These are phyloP conservation scores for Aphrocallistes beatrix DNA, from an alignment of 37 sponge, comb jelly and placozoan genomes.

Conservation along the genomic window DNA sequence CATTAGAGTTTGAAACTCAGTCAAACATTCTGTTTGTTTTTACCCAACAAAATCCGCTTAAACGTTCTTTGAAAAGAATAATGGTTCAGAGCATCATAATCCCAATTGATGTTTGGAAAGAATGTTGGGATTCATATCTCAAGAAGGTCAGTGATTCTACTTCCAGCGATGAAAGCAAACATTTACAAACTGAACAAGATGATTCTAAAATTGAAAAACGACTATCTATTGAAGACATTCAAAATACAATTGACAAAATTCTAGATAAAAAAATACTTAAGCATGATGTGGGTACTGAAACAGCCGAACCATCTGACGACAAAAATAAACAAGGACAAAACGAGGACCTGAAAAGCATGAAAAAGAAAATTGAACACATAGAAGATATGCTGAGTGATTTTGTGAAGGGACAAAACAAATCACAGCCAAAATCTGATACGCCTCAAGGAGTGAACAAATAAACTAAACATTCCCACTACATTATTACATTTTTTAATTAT, in stretches of 20 bases:
- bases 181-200: not conserved
- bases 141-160: too few relatives aligned
- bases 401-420: not conserved
- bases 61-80: not conserved
- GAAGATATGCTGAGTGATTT: not conserved
- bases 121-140: too few relatives aligned
- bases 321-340: not conserved
- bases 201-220: not conserved
- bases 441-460: not conserved
- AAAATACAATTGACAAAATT: not conserved
- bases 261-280: too few relatives aligned
- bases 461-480: not conserved
- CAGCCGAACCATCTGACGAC: not conserved
- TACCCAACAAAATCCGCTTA: not conserved
- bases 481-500: not conserved
- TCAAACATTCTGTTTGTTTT: not conserved
- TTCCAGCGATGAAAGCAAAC: too few relatives aligned
- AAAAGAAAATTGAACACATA: not conserved
- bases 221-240: not conserved
- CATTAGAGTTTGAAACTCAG: not conserved
- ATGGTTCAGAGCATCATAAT: not conserved
- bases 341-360: not conserved
- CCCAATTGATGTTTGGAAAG: not conserved
- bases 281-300: too few relatives aligned
- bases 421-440: not conserved